Base-by-base conservation (phyloP, 2,888 invertebrate species). In the Allolobophora icterica region DNA sequence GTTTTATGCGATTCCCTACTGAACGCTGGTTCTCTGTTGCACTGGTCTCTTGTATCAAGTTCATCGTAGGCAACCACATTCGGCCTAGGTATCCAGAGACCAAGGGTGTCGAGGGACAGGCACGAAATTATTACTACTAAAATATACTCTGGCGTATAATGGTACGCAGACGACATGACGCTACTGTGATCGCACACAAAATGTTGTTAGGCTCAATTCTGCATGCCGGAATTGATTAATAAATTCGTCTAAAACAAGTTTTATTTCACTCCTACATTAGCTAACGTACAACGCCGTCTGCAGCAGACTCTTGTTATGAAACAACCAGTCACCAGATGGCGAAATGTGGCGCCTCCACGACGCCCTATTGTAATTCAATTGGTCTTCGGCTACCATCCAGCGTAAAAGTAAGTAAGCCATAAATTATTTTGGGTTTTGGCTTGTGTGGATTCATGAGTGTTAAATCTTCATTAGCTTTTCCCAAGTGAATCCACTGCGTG, bases 21-120 rank as follows among this genome's bases (percentile, higher is more conserved):
- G 87, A 87, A 38, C 21, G 87, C 87, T 34, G 38, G 34, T 35
- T 87, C 87, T 87, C 87, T 34, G 87, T n/a, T 87, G 87, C 87
- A 87, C 35, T 35, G 87, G 35, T 30, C 71, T n/a, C 17, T n/a
- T 71, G 30, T 13, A n/a, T 71, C 71, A 71, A n/a, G n/a, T n/a
- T 17, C 71, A 71, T n/a, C 71, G 71, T 30, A 71, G 71, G n/a
- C 71, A 4, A 8, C n/a, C 71, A 13, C n/a, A 71, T 0, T 71
- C n/a, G 71, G 71, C 71, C 71, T 71, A 8, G 71, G 71, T 71
- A 71, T 11, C 71, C 71, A n/a, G 17, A 71, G n/a, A 71, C 71
- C 71, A 30, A 71, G 71, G 71, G 71, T 71, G 71, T 71, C 71
- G 13, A 71, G 30, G 11, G 6, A 71, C 71, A 71, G 71, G n/a